A percentile compares a stretch with the other conserved stretches of the same genome.
Evolutionary conservation across 1,140 invertebrate genomes (phyloP).

Genomic region (Ostrea edulis): DNA sequence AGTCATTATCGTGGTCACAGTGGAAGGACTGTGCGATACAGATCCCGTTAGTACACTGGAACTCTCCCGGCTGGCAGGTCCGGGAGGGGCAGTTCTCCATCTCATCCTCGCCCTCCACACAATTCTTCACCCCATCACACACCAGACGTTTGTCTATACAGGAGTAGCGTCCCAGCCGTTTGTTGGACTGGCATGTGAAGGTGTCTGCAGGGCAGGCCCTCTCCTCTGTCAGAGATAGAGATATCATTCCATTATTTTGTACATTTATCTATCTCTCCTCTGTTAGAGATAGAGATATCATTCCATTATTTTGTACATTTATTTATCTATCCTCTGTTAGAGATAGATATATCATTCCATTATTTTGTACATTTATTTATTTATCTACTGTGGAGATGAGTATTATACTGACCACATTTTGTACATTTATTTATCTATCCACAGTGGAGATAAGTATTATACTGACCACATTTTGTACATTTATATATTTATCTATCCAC

Average conservation of each 20-base stretch:
- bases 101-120: constrained; percentile 73
- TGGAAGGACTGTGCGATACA: constrained; percentile 68
- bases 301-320: neutral
- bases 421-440: too few relatives aligned
- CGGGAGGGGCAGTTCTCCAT: constrained; percentile 65
- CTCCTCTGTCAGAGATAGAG: constrained; percentile 54
- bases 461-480: too few relatives aligned
- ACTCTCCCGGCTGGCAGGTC: constrained; percentile 68
- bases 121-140: constrained; percentile 78
- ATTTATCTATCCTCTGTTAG: too few relatives aligned
- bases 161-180: constrained; percentile 82
- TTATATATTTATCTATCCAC: too few relatives aligned
- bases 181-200: constrained; percentile 80
- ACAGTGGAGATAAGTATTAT: neutral
- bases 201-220: constrained; percentile 67
- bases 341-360: neutral
- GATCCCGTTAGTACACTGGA: constrained; percentile 70
- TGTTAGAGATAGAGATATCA: constrained; percentile 26
- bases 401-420: too few relatives aligned
- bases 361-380: too few relatives aligned
- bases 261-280: constrained; percentile 48
- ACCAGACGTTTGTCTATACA: constrained; percentile 74
- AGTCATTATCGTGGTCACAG: constrained; percentile 75
- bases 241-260: neutral
- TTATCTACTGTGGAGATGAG: neutral